Evolutionary conservation across 2,797 vertebrate genomes (phyloP).

Genomic region (Neoniphon sammara): DNA sequence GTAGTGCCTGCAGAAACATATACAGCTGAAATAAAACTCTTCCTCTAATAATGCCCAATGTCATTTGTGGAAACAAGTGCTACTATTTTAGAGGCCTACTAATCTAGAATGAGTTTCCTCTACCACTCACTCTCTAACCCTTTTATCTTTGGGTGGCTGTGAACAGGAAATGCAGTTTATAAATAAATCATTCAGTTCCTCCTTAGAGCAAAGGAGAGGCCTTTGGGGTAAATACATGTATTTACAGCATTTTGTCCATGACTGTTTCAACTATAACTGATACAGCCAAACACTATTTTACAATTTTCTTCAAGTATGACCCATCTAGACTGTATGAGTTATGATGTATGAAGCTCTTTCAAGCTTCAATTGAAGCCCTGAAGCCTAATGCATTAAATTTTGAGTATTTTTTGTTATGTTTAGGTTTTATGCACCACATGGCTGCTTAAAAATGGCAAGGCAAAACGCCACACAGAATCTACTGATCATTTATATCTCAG

Average conservation of each 20-base stretch:
- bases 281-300: background rate
- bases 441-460: background rate
- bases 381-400: background rate
- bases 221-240: slow-evolving; percentile 33
- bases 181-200: slow-evolving; percentile 78
- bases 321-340: background rate
- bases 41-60: slow-evolving; percentile 24
- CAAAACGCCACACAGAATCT: too few species aligned
- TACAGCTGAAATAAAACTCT: slow-evolving; percentile 26
- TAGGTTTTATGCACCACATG: background rate
- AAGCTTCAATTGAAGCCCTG: background rate
- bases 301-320: background rate
- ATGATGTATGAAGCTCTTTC: background rate
- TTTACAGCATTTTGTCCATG: slow-evolving; percentile 27
- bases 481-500: too few species aligned
- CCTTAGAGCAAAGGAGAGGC: slow-evolving; percentile 52
- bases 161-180: slow-evolving; percentile 81
- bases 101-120: slow-evolving; percentile 25
- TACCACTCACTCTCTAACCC: slow-evolving; percentile 33
- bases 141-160: slow-evolving; percentile 65
- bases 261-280: background rate
- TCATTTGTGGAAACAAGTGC: slow-evolving; percentile 27
- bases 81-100: slow-evolving; percentile 12
- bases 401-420: background rate
- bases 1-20: slow-evolving; percentile 6